These are phyloP conservation scores for Polypedilum pembai DNA, from an alignment of 1,140 invertebrate species.

Conservation along the genomic window DNA sequence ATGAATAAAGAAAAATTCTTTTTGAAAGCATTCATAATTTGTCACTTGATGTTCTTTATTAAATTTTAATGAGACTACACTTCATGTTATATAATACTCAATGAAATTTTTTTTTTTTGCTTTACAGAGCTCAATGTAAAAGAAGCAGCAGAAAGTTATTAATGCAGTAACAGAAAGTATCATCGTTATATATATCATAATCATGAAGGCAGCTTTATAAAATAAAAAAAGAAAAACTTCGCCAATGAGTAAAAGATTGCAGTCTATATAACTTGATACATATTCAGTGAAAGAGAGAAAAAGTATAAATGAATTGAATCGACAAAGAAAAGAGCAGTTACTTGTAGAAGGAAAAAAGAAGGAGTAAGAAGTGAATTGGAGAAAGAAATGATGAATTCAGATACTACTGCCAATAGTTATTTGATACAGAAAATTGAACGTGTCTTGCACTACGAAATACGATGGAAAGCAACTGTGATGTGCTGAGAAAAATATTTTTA, in stretches of 20 bases:
- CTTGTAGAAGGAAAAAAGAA: too few species aligned
- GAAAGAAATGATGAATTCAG: constrained; percentile 4
- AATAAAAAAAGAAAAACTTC: background rate
- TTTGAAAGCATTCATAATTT: too few species aligned
- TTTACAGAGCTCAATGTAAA: background rate
- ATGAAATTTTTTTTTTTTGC: background rate
- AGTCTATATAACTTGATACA: background rate
- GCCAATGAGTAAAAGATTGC: background rate
- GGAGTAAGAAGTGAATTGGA: background rate
- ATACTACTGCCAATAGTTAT: background rate
- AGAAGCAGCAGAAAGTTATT: background rate
- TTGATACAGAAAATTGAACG: constrained; percentile 12
- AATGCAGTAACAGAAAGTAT: background rate
- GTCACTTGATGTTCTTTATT: too few species aligned
- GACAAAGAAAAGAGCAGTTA: background rate
- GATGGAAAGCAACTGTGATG: background rate
- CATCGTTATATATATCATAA: background rate
- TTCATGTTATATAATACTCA: background rate
- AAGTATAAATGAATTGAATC: background rate
- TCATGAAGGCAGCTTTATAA: background rate
- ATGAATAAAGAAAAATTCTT: too few species aligned
- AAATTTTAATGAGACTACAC: too few species aligned
- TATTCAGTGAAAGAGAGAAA: background rate
- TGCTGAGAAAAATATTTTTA: background rate
- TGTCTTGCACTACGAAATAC: constrained; percentile 23